A percentile compares a stretch with the other conserved stretches of the same genome.
Evolutionary conservation across 1,140 invertebrate species (phyloP).

Genomic region (Euwallacea fornicatus): DNA sequence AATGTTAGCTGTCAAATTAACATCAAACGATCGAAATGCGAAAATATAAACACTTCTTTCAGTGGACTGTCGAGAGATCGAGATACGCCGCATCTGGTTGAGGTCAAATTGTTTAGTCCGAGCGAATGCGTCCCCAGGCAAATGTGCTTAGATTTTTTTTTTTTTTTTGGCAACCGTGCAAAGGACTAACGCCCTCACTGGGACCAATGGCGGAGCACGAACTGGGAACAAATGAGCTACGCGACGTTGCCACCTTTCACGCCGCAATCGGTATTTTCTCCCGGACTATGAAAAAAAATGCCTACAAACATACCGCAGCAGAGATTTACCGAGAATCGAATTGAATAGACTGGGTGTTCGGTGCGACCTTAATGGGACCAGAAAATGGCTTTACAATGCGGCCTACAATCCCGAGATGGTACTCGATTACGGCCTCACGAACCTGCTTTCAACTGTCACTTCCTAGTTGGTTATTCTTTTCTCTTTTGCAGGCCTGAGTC

Average conservation of each 20-base stretch:
- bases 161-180: too few species aligned
- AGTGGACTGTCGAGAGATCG: neutral
- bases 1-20: conserved; percentile 26
- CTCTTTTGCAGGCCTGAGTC: neutral
- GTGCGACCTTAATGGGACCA: conserved; percentile 20
- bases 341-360: conserved; percentile 15
- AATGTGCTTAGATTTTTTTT: too few species aligned
- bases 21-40: conserved; percentile 24
- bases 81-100: conserved; percentile 14
- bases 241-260: too few species aligned
- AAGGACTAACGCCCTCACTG: too few species aligned
- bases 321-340: conserved; percentile 21
- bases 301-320: too few species aligned
- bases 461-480: neutral
- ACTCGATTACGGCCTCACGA: conserved; percentile 11
- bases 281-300: too few species aligned
- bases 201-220: too few species aligned
- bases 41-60: conserved; percentile 26
- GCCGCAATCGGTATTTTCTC: too few species aligned
- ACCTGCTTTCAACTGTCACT: neutral
- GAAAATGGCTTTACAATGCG: conserved; percentile 19
- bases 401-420: conserved; percentile 22
- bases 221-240: too few species aligned
- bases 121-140: neutral
- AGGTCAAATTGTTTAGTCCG: conserved; percentile 6